Base-by-base conservation (phyloP, 2,888 invertebrate species). In the Drosophila emarginata region DNA sequence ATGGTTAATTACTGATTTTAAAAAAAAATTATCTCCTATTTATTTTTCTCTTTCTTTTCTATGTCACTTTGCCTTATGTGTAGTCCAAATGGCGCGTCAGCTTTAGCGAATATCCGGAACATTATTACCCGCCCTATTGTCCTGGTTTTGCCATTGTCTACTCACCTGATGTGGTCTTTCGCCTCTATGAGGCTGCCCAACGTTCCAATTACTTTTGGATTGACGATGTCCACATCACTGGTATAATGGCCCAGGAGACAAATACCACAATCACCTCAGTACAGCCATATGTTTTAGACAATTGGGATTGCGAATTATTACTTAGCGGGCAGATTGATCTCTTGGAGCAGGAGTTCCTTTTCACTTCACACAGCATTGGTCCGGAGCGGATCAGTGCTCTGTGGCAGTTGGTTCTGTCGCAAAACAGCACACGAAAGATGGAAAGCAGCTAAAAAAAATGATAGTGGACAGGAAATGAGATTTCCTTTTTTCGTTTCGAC, bases 181-280 rank as follows among this genome's bases (percentile, higher is more conserved):
- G 92, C 28, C 91, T 95, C 12, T 94, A 94, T 58, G 92, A 92
- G 62, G 93, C 93, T 54, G 95, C 95, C 1, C 94, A 95, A 80
- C 91, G 90, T 6, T 91, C 93, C 2, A 94, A 93, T 1, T 96
- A 95, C 88, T 96, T 96, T 92, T 96, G 96, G 96, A 95, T 96
- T 58, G 96, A 97, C 88, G 96, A 96, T 90, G 95, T 96, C 37
- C 96, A 95, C 82, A 93, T 96, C 39, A 96, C 96, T 0, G 96
- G 96, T 23, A 92, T 94, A 0, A 88, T 95, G 63, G 93, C 93
- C 11, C 91, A 92, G 78, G 91, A 92, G 74, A 91, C 92, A 40
- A 93, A 93, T 81, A 90, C 93, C 57, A 92, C 92, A 14, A 93
- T 93, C 77, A 93, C 93, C 26, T 89, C 81, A 58, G 79, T 90